A percentile compares a stretch with the other conserved stretches of the same genome.
Evolutionary conservation across 2,888 invertebrate species (phyloP).

Genomic region (Macroteleia sp.): DNA sequence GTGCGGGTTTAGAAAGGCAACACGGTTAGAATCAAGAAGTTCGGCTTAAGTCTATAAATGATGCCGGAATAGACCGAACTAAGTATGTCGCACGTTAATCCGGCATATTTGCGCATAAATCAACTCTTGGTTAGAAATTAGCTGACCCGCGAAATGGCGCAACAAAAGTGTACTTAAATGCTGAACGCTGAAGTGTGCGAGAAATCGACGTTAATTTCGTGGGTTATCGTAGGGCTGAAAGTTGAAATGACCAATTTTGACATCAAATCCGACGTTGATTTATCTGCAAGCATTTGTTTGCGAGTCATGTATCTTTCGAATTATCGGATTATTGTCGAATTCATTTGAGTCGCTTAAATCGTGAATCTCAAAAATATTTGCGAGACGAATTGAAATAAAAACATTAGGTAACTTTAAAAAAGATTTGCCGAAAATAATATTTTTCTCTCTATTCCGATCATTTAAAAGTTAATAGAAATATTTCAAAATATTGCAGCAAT

Average conservation of each 20-base stretch:
- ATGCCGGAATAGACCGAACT: conserved; percentile 15
- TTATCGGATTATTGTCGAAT: conserved; percentile 30
- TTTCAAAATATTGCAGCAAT: too few species aligned
- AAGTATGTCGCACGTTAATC: conserved; percentile 47
- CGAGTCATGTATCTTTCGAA: conserved; percentile 22
- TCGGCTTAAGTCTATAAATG: conserved; percentile 23
- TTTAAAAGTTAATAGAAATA: too few species aligned
- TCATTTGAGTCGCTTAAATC: too few species aligned
- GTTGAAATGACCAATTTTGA: conserved; percentile 3
- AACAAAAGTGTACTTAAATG: too few species aligned
- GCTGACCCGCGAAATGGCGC: conserved; percentile 1
- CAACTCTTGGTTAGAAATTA: conserved; percentile 22
- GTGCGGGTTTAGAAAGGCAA: conserved; percentile 62
- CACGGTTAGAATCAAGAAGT: conserved; percentile 33
- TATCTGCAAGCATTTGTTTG: conserved; percentile 7
- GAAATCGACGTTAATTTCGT: neutral
- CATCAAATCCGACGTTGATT: conserved; percentile 21
- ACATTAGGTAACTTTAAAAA: too few species aligned
- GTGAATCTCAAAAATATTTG: too few species aligned
- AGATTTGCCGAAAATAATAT: too few species aligned
- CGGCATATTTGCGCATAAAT: conserved; percentile 30
- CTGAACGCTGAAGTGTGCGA: too few species aligned
- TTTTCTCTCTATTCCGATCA: too few species aligned
- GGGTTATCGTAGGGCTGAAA: neutral
- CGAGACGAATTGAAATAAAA: too few species aligned